phyloP scores from a whole-genome alignment of 2,888 invertebrate genomes.

The Chloroclysta siterata region DNA sequence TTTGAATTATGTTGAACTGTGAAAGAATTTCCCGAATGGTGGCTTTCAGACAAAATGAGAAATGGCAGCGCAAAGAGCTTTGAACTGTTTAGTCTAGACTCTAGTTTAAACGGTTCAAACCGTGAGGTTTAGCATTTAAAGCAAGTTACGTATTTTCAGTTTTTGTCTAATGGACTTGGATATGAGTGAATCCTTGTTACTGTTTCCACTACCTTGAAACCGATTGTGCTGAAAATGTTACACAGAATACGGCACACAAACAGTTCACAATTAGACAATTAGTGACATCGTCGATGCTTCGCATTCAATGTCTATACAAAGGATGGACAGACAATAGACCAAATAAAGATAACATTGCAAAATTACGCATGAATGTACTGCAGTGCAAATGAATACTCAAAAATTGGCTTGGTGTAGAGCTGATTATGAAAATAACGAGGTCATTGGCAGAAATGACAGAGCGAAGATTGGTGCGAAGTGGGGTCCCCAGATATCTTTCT shows the following conservation, averaged over 20 bases:
- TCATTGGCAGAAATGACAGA: too few species aligned
- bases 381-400: too few species aligned
- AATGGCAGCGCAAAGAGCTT: slow-evolving; percentile 3
- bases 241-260: slow-evolving; percentile 7
- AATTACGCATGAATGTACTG: neutral
- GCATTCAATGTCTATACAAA: slow-evolving; percentile 9
- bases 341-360: neutral
- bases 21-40: neutral
- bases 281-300: slow-evolving; percentile 12
- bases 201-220: neutral
- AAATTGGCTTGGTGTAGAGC: too few species aligned
- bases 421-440: too few species aligned
- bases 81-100: slow-evolving; percentile 6
- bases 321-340: slow-evolving; percentile 20
- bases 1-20: too few species aligned
- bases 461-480: too few species aligned
- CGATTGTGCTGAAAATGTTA: neutral
- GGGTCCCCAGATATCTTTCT: too few species aligned
- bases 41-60: slow-evolving; percentile 7
- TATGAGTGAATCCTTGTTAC: neutral
- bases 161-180: too few species aligned
- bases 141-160: too few species aligned
- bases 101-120: too few species aligned
- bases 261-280: slow-evolving; percentile 11
- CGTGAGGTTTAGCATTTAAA: neutral